Evolutionary conservation across 2,113 vertebrate genomes (phyloP), one percentile per base, ranked within the genome.

Genomic region (Physeter macrocephalus): DNA sequence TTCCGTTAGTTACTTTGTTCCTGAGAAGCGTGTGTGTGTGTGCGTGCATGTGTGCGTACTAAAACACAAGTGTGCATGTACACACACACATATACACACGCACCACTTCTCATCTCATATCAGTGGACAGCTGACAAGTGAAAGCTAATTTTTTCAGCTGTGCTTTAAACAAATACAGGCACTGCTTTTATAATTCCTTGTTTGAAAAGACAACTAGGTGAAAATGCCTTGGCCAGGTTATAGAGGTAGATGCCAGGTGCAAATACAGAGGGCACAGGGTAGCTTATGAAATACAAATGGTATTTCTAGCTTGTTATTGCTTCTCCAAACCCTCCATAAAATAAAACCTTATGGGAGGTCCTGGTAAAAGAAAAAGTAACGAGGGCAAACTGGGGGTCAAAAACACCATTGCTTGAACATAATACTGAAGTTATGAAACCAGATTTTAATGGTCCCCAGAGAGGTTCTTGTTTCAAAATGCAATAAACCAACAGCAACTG

Each of bases 61-160:
- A 14, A 54, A 78, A 54, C 11, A 54, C 11, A 78, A 20, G 61
- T 8, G 11, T 10, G 27, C 4, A 0, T 21, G 17, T 0, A 0
- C 8, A 17, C 8, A 31, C 25, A 39, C 18, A 20, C 7, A 23
- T 25, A 80, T 2, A 29, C 59, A 52, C 7, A 66, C 14, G 18
- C 4, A 78, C 57, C 15, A 6, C 39, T 72, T 88, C 77, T 94
- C 39, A 46, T 39, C 3, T 71, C 31, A 17, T 27, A 31, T 67
- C 25, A 39, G 62, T 61, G 41, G 9, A 43, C 7, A 78, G 52
- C 17, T 77, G 62, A 39, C 83, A 62, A 90, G 59, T 39, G 5
- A 74, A 78, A 66, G 27, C 18, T 8, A 52, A 34, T 27, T 66
- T 80, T 61, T 39, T 46, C 5, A 61, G 9, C 52, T 64, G 7